phyloP scores from a whole-genome alignment of 1,140 invertebrate species.

The Diabrotica undecimpunctata region DNA sequence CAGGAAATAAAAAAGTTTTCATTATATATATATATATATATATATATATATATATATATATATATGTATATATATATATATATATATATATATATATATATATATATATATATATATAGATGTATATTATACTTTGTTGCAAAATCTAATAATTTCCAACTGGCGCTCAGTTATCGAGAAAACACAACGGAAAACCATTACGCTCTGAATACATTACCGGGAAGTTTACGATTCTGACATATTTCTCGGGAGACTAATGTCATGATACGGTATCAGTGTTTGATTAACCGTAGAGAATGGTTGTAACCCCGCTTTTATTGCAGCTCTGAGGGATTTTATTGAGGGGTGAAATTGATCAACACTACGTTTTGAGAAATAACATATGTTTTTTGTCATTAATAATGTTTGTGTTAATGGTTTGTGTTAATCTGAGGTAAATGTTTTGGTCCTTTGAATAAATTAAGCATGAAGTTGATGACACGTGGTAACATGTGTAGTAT shows the following conservation, averaged over 20 bases:
- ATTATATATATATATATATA: too few species aligned
- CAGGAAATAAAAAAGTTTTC: too few species aligned
- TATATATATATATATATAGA: too few species aligned
- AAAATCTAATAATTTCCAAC: too few species aligned
- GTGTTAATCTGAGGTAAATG: not conserved
- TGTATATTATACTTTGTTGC: too few species aligned
- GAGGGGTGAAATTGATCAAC: slow-evolving; percentile 16
- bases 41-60: too few species aligned
- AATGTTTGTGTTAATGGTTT: not conserved
- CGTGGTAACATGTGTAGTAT: too few species aligned
- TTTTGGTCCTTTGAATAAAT: not conserved
- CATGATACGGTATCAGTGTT: slow-evolving; percentile 17
- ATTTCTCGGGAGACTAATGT: slow-evolving; percentile 19
- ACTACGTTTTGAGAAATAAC: slow-evolving; percentile 13
- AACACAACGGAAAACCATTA: not conserved
- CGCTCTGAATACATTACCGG: slow-evolving; percentile 6
- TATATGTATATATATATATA: too few species aligned
- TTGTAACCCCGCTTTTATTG: slow-evolving; percentile 12
- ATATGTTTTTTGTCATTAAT: slow-evolving; percentile 15
- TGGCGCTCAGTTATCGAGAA: too few species aligned
- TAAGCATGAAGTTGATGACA: too few species aligned
- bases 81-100: too few species aligned
- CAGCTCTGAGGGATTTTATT: slow-evolving; percentile 13
- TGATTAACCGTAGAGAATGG: slow-evolving; percentile 18
- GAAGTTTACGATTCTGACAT: slow-evolving; percentile 13